Conservation (phyloP, 92 coral and sea anemone species). For the Phenganax marumi region DNA sequence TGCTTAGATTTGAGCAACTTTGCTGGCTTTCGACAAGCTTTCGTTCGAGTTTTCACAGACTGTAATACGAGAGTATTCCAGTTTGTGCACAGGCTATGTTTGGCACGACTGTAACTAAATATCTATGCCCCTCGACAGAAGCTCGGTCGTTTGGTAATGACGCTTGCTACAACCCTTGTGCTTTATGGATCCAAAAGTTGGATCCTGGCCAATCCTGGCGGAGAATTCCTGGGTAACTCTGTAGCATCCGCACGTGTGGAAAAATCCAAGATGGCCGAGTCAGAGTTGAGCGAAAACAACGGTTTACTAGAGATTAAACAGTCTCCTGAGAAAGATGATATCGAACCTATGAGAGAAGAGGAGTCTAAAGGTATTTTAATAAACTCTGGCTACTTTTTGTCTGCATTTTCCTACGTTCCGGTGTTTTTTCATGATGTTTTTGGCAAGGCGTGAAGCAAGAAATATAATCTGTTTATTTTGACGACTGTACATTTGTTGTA, state of each 20-base stretch:
- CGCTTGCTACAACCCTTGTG: no score
- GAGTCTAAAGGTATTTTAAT: conserved; percentile 18
- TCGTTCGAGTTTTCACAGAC: no score
- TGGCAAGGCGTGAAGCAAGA: not conserved
- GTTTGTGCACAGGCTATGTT: no score
- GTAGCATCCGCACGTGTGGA: not conserved
- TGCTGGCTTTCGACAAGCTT: no score
- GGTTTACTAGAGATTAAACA: not conserved
- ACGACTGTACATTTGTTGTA: not conserved
- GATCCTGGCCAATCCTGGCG: no score
- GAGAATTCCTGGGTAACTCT: no score
- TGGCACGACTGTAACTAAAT: no score
- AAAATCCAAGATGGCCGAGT: conserved; percentile 35
- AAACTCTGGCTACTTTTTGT: not conserved
- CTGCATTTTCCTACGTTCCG: not conserved
- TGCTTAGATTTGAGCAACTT: no score
- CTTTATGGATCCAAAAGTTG: no score
- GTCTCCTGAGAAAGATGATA: not conserved
- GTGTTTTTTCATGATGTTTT: not conserved
- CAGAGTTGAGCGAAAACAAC: not conserved
- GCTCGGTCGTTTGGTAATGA: no score
- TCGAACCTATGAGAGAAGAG: conserved; percentile 12
- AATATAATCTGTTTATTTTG: not conserved
- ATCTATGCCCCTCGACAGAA: no score
- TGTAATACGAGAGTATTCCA: no score